Percentiles rank a stretch among this genome's conserved stretches.
Conservation (phyloP, 2,113 vertebrate genomes). For the cattle (Bos taurus) region DNA sequence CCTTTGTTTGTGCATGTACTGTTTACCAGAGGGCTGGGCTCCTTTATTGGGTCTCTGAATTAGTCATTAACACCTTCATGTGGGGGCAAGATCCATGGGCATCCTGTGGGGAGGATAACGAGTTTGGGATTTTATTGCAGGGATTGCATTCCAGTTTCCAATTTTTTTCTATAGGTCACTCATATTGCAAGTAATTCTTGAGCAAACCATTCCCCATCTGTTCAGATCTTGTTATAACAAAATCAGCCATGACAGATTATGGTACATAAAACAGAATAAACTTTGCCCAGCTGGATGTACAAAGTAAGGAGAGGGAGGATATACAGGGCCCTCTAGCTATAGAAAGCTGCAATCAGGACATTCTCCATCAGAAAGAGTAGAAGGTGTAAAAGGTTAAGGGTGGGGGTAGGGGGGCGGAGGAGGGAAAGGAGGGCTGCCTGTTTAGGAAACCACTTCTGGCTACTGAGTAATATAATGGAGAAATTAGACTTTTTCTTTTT, state of each 20-base stretch:
- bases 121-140: slow-evolving; percentile 56
- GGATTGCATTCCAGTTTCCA: slow-evolving; percentile 54
- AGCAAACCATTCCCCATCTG: slow-evolving; percentile 74
- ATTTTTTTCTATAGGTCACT: slow-evolving; percentile 67
- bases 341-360: background rate
- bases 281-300: slow-evolving; percentile 72
- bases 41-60: background rate
- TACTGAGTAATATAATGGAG: background rate
- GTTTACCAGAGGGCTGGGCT: background rate
- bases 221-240: slow-evolving; percentile 72
- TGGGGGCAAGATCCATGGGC: slow-evolving; percentile 20
- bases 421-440: background rate
- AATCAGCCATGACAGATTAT: slow-evolving; percentile 70
- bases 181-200: slow-evolving; percentile 75
- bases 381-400: background rate
- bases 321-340: slow-evolving; percentile 40
- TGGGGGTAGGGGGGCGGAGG: accelerated
- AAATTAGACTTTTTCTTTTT: background rate
- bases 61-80: slow-evolving; percentile 56
- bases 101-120: slow-evolving; percentile 43
- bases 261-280: slow-evolving; percentile 74
- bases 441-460: background rate
- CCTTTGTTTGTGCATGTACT: slow-evolving; percentile 27
- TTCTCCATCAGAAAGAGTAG: background rate
- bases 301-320: slow-evolving; percentile 16